Conservation (phyloP, 1,140 invertebrate genomes). For the Tetramorium parvispinum region DNA sequence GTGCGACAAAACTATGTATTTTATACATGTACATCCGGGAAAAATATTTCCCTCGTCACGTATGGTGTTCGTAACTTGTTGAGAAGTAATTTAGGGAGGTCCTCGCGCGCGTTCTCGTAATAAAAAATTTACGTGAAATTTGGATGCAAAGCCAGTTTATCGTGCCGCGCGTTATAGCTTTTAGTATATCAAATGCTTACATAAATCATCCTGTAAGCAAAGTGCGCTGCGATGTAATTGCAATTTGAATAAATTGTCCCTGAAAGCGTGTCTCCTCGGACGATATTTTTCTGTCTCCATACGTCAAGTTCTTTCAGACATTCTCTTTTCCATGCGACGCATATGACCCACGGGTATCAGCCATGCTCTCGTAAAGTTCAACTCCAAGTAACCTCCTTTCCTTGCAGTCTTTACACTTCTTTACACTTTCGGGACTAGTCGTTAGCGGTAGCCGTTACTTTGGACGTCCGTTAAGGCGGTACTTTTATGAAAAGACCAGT, state of each 20-base stretch:
- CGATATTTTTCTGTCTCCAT: conserved; percentile 45
- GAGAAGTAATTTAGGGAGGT: conserved; percentile 21
- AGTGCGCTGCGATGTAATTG: conserved; percentile 37
- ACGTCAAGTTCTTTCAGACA: conserved; percentile 31
- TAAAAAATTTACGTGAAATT: conserved; percentile 41
- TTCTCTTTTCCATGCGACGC: conserved; percentile 47
- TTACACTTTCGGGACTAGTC: conserved; percentile 70
- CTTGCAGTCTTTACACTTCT: conserved; percentile 53
- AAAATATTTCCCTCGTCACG: conserved; percentile 15
- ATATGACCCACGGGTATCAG: conserved; percentile 57
- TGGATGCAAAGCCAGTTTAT: conserved; percentile 13
- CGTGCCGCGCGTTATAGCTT: conserved; percentile 13
- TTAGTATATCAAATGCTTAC: conserved; percentile 41
- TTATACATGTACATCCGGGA: neutral
- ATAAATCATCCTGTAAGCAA: conserved; percentile 41
- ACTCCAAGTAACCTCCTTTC: conserved; percentile 62
- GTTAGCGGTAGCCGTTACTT: conserved; percentile 68
- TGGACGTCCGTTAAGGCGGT: conserved; percentile 53
- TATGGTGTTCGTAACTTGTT: conserved; percentile 29
- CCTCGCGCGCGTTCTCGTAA: neutral
- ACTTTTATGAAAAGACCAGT: conserved; percentile 35
- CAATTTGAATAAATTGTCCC: conserved; percentile 57
- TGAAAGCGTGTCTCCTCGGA: conserved; percentile 52
- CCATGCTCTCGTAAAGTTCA: conserved; percentile 53
- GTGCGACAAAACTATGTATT: neutral